A percentile compares a stretch with the other conserved stretches of the same genome.
Evolutionary conservation across 2,888 invertebrate species (phyloP).

Genomic region (Xylota sylvarum): DNA sequence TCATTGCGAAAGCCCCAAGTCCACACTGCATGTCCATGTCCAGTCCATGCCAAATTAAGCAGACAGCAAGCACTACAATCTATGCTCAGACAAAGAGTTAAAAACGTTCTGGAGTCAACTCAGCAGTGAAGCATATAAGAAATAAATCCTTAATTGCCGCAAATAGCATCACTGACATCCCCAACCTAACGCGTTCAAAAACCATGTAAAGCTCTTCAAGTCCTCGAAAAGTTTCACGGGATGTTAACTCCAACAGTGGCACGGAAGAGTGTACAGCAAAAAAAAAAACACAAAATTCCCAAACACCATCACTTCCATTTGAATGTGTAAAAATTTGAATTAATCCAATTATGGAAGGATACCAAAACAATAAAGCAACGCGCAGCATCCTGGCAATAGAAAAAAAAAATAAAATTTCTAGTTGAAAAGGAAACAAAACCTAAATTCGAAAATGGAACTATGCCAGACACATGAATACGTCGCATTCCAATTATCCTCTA

Average conservation of each 20-base stretch:
- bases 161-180: too few species aligned
- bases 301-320: background rate
- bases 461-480: conserved; percentile 63
- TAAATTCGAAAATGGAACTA: conserved; percentile 55
- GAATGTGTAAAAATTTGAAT: conserved; percentile 31
- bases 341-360: conserved; percentile 38
- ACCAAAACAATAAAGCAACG: conserved; percentile 28
- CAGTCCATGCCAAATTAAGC: too few species aligned
- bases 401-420: conserved; percentile 20
- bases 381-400: conserved; percentile 7
- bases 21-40: too few species aligned
- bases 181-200: too few species aligned
- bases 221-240: too few species aligned
- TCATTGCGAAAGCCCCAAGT: too few species aligned
- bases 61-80: too few species aligned
- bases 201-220: too few species aligned
- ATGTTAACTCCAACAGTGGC: background rate
- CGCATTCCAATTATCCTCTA: conserved; percentile 64
- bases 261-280: background rate
- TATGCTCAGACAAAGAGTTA: too few species aligned
- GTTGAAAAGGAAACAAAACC: conserved; percentile 23
- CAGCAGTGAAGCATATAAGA: too few species aligned
- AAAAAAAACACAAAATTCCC: background rate
- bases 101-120: too few species aligned
- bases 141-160: too few species aligned